Conservation (phyloP, 2,888 invertebrate genomes). For the Tenthredo notha region DNA sequence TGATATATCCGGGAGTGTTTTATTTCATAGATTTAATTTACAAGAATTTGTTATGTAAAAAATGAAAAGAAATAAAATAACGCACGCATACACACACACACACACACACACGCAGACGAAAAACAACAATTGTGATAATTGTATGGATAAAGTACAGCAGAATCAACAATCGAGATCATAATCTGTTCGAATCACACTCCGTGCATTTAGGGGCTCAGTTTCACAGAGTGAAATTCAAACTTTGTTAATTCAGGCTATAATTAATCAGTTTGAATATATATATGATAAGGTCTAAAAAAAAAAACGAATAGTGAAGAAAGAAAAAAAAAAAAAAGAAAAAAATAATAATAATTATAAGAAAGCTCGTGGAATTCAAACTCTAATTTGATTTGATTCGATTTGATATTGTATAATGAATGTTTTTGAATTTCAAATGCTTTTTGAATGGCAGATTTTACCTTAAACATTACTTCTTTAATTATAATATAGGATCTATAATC, state of each 20-base stretch:
- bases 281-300: neutral
- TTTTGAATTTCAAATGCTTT: constrained; percentile 39
- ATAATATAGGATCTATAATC: neutral
- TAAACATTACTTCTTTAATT: neutral
- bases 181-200: constrained; percentile 25
- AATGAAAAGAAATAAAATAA: neutral
- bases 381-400: neutral
- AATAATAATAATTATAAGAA: neutral
- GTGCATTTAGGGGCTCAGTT: constrained; percentile 49
- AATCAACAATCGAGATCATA: neutral
- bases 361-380: neutral
- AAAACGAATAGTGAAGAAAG: neutral
- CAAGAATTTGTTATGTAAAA: constrained; percentile 7
- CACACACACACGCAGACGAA: neutral
- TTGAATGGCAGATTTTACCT: neutral
- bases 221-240: constrained; percentile 38
- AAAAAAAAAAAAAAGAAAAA: neutral
- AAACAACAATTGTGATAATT: neutral
- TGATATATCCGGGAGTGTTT: constrained; percentile 31
- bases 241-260: neutral
- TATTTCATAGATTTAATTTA: neutral
- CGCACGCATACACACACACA: neutral
- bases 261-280: neutral
- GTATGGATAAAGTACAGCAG: neutral
- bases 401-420: neutral